Evolutionary conservation across 2,888 invertebrate genomes (phyloP), one percentile per base, ranked within the genome.

Genomic region (Aquatica leii): DNA sequence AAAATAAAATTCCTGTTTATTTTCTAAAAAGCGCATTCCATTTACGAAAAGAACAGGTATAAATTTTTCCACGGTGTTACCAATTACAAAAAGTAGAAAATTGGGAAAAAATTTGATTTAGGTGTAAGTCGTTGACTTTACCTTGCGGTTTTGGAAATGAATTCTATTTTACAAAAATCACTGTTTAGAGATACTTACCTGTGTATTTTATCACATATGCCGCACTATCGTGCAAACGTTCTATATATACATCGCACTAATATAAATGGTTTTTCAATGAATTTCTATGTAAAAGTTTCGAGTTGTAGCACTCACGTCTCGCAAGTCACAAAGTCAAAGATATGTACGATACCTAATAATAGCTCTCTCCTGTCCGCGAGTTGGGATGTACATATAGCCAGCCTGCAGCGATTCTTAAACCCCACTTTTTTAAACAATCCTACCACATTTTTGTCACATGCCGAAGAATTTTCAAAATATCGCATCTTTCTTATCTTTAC

Each of bases 301-400:
- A 46, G 18, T 46, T 61, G 49, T 53, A 57, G 46, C 52, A 71
- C 72, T 72, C 74, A 70, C 75, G 74, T 71, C 75, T 72, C 72
- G 71, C 72, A 75, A 66, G 66, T 75, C 75, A 75, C 76, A 76
- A 75, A 66, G 66, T 75, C 74, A 75, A 75, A 77, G 76, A 78
- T 77, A 76, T 77, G 74, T 78, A 74, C 71, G 74, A 74, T 74
- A 77, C 65, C 79, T 79, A 80, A 78, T 79, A 80, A 79, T 80
- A 80, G 80, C 62, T 75, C 75, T 73, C 65, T 65, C 62, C 77
- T 74, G 78, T 79, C 78, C 78, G 75, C 79, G 79, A 78, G 78
- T 78, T 77, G 73, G 77, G 63, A 55, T 63, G 77, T 76, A 77
- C 77, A 77, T 77, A 71, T 72, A 72, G 69, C 70, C 67, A 69